Conservation (phyloP, 2,113 vertebrate species). For the Thamnophis sirtalis region DNA sequence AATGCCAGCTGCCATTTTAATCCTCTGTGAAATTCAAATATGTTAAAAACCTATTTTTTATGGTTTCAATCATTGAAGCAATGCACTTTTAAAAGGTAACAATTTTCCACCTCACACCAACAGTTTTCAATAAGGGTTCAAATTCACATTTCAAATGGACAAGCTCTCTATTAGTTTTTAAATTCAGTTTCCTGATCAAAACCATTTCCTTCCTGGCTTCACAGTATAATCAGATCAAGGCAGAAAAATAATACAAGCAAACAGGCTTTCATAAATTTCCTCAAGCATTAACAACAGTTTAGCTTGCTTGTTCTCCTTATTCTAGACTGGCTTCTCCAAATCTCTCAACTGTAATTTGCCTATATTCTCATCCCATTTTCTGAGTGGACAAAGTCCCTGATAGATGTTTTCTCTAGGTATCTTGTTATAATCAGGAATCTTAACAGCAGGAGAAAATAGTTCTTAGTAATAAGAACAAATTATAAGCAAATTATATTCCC, state of each 20-base stretch:
- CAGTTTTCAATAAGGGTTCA: not conserved
- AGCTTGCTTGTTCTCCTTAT: not conserved
- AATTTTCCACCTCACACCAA: no score
- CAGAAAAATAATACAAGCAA: not conserved
- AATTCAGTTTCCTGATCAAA: not conserved
- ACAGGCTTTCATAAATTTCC: not conserved
- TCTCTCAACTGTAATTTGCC: not conserved
- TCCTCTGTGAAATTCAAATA: no score
- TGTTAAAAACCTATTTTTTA: no score
- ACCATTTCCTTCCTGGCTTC: not conserved
- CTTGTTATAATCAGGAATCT: not conserved
- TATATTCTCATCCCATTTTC: not conserved
- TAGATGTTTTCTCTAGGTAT: not conserved
- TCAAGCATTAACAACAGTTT: not conserved
- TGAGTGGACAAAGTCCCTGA: not conserved
- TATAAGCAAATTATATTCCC: not conserved
- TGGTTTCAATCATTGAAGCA: no score
- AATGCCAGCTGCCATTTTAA: no score
- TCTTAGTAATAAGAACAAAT: no score
- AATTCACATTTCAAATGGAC: not conserved
- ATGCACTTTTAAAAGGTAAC: no score
- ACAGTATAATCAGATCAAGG: not conserved
- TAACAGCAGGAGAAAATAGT: not conserved
- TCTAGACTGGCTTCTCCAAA: not conserved
- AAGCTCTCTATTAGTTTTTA: not conserved